Percentiles rank a stretch among this genome's conserved stretches.
Conservation (phyloP, 2,113 vertebrate genomes). For the Psophia crepitans region DNA sequence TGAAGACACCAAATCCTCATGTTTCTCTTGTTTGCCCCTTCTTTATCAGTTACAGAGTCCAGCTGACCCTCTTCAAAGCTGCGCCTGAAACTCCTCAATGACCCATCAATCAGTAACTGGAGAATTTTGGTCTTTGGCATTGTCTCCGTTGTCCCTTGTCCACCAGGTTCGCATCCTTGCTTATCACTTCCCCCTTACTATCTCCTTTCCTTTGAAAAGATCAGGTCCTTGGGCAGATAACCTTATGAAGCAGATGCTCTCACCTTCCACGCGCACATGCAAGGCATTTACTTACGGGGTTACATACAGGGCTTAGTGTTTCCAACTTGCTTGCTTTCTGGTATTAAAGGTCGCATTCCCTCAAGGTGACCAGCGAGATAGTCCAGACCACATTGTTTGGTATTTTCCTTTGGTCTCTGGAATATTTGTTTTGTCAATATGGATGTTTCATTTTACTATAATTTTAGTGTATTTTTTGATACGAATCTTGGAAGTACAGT, state of each 20-base stretch:
- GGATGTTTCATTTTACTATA: not conserved
- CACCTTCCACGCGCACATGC: not conserved
- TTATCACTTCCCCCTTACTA: not conserved
- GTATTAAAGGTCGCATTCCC: not conserved
- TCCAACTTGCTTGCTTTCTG: not conserved
- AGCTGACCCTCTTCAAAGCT: not conserved
- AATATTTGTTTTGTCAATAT: not conserved
- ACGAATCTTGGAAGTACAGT: not conserved
- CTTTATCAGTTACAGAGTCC: not conserved
- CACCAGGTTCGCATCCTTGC: not conserved
- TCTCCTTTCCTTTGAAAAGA: not conserved
- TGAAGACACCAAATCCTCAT: not conserved
- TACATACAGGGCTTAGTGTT: not conserved
- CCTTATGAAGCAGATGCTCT: not conserved
- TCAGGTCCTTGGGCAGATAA: not conserved
- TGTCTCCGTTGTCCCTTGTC: not conserved
- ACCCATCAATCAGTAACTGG: not conserved
- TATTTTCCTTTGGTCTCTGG: not conserved
- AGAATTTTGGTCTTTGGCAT: not conserved
- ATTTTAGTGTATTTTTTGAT: not conserved
- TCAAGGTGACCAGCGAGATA: not conserved
- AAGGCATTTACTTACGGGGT: too few species aligned
- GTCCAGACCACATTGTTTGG: not conserved
- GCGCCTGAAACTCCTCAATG: not conserved
- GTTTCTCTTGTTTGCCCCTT: not conserved